phyloP scores from a whole-genome alignment of 2,797 vertebrate genomes.

The Pitangus sulphuratus region DNA sequence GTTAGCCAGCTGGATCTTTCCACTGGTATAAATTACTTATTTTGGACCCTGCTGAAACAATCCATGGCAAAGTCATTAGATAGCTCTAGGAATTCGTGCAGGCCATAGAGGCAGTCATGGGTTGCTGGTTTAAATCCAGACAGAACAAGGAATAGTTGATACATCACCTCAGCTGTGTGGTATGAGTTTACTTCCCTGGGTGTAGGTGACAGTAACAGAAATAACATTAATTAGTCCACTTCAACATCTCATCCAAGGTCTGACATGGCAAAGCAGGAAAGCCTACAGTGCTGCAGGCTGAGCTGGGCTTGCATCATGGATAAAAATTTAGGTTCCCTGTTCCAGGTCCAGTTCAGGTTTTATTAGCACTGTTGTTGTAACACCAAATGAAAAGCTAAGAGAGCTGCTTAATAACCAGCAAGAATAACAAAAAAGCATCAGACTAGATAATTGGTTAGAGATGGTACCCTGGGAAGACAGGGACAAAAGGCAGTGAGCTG shows the following conservation, averaged over 20 bases:
- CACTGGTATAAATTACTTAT: not conserved
- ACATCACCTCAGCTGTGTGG: not conserved
- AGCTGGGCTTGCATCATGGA: not conserved
- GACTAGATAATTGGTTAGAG: constrained; percentile 29
- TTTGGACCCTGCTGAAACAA: not conserved
- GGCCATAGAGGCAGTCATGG: not conserved
- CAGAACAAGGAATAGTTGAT: not conserved
- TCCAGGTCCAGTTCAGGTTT: not conserved
- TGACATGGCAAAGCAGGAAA: not conserved
- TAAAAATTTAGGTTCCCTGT: not conserved
- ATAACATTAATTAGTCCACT: not conserved
- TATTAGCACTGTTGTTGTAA: not conserved
- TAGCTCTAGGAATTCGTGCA: not conserved
- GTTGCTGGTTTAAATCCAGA: not conserved
- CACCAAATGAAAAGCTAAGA: not conserved
- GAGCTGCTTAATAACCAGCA: not conserved
- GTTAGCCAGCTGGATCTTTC: not conserved
- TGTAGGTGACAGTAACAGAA: not conserved
- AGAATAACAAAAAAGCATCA: constrained; percentile 8
- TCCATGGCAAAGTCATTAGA: not conserved
- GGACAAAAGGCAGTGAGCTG: constrained; percentile 57
- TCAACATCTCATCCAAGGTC: not conserved
- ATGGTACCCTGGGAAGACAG: constrained; percentile 19
- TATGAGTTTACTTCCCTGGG: not conserved
- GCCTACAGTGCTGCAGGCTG: not conserved